These are phyloP conservation scores for Columbina picui DNA, from an alignment of 2,113 vertebrate species.

Conservation along the genomic window DNA sequence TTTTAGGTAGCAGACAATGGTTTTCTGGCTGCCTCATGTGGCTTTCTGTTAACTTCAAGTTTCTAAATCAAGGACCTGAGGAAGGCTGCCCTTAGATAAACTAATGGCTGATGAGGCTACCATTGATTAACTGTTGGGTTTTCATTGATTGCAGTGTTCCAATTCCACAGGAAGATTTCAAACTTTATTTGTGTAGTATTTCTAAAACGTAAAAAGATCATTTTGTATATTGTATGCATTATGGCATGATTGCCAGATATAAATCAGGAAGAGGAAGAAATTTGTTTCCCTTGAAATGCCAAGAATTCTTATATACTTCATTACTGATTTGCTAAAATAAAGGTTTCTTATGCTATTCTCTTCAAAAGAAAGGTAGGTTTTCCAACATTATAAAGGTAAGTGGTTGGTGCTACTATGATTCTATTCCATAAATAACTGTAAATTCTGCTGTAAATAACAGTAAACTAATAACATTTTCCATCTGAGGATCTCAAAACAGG, in stretches of 20 bases:
- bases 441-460: neutral
- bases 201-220: neutral
- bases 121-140: conserved; percentile 56
- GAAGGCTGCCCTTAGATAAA: neutral
- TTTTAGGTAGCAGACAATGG: neutral
- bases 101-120: conserved; percentile 47
- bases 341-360: neutral
- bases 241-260: neutral
- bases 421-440: neutral
- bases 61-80: conserved; percentile 36
- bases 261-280: neutral
- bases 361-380: neutral
- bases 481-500: neutral
- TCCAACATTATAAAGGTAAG: neutral
- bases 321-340: neutral
- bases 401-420: neutral
- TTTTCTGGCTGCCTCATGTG: conserved; percentile 7
- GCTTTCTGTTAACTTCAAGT: conserved; percentile 32
- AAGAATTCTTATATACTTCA: neutral
- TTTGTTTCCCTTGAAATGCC: neutral
- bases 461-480: neutral
- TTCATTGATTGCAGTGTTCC: conserved; percentile 49
- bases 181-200: conserved; percentile 46
- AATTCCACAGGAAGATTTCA: conserved; percentile 12
- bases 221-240: neutral